Base-by-base conservation (phyloP, 2,888 invertebrate genomes). In the Mythimna vitellina region DNA sequence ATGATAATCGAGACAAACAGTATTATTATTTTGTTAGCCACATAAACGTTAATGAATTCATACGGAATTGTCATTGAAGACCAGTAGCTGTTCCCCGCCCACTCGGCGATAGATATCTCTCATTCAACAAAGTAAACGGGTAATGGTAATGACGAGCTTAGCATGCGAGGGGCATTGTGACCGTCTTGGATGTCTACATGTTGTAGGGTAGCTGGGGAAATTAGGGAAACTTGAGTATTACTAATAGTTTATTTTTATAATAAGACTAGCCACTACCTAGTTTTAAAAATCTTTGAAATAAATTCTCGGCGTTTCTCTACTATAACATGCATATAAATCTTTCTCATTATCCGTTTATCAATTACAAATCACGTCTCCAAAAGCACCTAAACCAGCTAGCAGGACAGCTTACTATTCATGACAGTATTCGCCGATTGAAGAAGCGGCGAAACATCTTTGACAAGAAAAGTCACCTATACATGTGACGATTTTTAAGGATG, bases 141-240 rank as follows among this genome's bases (percentile, higher is more conserved):
- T 78, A 69, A 78, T 74, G 81, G 42, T 77, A 83, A 78, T 80
- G 83, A 72, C 70, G 46, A 65, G 69, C 76, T 86, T 88, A 81
- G 73, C 85, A 88, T 87, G 86, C 85, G 80, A 62, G 82, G 71
- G 67, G 81, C 80, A 82, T 74, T 79, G 73, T 78, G 60, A 51
- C 51, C 62, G 79, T 66, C 38, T 65, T 51, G 57, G 57, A 53
- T 61, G 53, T 54, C 35, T 64, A 69, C 38, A 54, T 61, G 78
- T 66, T 9, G 70, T 62, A 3, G 65, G 54, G 1, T 0, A 71
- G 53, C 8, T 17, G 9, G 10, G 7, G 10, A 35, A 1, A 2
- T 38, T 14, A 7, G 38, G 12, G 3, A 1, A 3, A n/a, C 4
- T 46, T 22, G 8, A 14, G 8, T 35, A 25, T 58, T 12, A 29